A percentile compares a stretch with the other conserved stretches of the same genome.
Evolutionary conservation across 1,140 invertebrate species (phyloP).

Genomic region (Atopsyche davidsoni): DNA sequence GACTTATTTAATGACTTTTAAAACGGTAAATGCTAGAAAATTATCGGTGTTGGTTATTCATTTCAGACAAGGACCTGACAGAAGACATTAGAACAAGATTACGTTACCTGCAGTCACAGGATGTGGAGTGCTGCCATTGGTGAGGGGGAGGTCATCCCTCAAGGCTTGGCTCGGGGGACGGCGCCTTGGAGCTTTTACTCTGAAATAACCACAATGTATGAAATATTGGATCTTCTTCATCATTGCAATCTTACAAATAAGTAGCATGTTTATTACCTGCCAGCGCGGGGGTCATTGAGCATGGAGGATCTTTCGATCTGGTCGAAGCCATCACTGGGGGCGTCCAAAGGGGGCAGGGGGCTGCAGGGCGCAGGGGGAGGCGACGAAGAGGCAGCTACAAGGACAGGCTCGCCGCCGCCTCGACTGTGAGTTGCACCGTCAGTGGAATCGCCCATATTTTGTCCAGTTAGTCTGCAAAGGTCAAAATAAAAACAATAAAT

Average conservation of each 20-base stretch:
- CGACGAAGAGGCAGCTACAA: slow-evolving; percentile 19
- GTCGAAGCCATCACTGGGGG: slow-evolving; percentile 50
- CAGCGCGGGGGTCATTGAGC: slow-evolving; percentile 55
- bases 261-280: slow-evolving; percentile 38
- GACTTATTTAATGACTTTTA: too few species aligned
- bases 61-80: too few species aligned
- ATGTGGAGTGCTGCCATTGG: slow-evolving; percentile 23
- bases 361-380: neutral
- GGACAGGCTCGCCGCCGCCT: slow-evolving; percentile 22
- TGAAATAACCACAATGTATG: slow-evolving; percentile 41
- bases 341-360: neutral
- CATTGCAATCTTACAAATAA: slow-evolving; percentile 1
- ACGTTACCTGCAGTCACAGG: slow-evolving; percentile 17
- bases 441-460: slow-evolving; percentile 16
- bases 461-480: slow-evolving; percentile 5
- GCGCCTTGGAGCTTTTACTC: slow-evolving; percentile 48
- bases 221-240: slow-evolving; percentile 4
- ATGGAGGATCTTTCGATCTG: slow-evolving; percentile 55
- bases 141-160: slow-evolving; percentile 41
- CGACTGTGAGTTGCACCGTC: slow-evolving; percentile 37
- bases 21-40: too few species aligned
- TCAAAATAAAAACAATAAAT: neutral
- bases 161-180: slow-evolving; percentile 51
- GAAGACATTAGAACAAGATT: too few species aligned
- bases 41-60: too few species aligned